Evolutionary conservation across 2,888 invertebrate species (phyloP).

Genomic region (Therioaphis trifolii): DNA sequence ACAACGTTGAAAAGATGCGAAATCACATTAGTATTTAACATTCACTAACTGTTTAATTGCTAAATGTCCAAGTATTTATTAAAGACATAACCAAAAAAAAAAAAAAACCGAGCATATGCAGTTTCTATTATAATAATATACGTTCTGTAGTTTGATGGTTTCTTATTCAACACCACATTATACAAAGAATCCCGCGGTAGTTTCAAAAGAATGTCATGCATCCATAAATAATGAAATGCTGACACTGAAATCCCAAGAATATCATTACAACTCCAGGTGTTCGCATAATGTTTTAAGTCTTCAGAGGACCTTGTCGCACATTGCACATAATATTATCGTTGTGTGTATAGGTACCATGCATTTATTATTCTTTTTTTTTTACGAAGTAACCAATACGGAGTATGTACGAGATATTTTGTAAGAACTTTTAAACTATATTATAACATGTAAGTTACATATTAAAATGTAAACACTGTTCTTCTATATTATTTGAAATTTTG

Average conservation of each 20-base stretch:
- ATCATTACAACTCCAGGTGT: slow-evolving; percentile 7
- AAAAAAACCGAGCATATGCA: background rate
- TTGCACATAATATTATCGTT: background rate
- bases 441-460: too few species aligned
- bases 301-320: background rate
- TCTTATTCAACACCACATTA: background rate
- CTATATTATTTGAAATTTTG: too few species aligned
- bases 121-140: background rate
- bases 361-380: background rate
- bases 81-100: too few species aligned
- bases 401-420: too few species aligned
- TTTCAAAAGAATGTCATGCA: slow-evolving; percentile 32
- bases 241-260: slow-evolving; percentile 24
- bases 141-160: background rate
- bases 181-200: background rate
- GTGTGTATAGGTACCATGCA: background rate
- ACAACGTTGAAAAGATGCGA: too few species aligned
- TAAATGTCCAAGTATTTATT: too few species aligned
- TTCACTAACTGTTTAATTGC: too few species aligned
- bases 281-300: background rate
- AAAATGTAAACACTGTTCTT: too few species aligned
- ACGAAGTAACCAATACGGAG: too few species aligned
- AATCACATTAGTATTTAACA: too few species aligned
- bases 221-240: slow-evolving; percentile 39
- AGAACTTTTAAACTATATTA: too few species aligned